Evolutionary conservation across 1,140 invertebrate species (phyloP).

Genomic region (Musca vetustissima): DNA sequence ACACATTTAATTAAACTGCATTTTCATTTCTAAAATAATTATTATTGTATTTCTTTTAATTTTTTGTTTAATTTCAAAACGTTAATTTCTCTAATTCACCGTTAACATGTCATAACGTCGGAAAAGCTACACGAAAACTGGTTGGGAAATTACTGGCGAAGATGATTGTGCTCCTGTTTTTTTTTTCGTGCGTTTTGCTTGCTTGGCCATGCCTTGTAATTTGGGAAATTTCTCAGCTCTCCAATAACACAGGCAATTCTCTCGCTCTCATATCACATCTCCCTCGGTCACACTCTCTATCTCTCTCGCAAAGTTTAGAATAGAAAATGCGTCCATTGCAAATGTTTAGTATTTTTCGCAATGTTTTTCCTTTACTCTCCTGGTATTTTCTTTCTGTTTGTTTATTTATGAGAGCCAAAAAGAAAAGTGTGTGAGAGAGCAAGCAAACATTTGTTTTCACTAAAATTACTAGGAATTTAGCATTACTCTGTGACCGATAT

Average conservation of each 20-base stretch:
- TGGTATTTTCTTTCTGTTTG: neutral
- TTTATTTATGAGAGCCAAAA: conserved; percentile 4
- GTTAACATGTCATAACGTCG: conserved; percentile 50
- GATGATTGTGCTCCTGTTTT: neutral
- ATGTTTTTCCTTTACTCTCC: neutral
- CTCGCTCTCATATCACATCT: no score
- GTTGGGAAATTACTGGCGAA: conserved; percentile 27
- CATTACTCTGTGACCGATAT: neutral
- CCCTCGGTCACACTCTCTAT: neutral
- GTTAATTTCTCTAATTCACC: conserved; percentile 16
- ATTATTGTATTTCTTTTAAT: conserved; percentile 25
- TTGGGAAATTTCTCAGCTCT: neutral
- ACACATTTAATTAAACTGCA: no score
- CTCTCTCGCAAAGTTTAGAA: neutral
- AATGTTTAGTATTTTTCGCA: neutral
- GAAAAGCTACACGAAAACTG: conserved; percentile 54
- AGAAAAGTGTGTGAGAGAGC: neutral
- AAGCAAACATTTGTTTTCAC: conserved; percentile 1
- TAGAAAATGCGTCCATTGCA: neutral
- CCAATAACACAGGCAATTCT: neutral
- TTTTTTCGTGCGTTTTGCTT: neutral
- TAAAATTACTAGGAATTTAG: neutral
- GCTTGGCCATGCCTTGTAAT: neutral
- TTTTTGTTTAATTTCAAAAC: neutral
- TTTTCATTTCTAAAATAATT: neutral